Evolutionary conservation across 2,113 vertebrate genomes (phyloP).

Genomic region (Catharus bicknelli): DNA sequence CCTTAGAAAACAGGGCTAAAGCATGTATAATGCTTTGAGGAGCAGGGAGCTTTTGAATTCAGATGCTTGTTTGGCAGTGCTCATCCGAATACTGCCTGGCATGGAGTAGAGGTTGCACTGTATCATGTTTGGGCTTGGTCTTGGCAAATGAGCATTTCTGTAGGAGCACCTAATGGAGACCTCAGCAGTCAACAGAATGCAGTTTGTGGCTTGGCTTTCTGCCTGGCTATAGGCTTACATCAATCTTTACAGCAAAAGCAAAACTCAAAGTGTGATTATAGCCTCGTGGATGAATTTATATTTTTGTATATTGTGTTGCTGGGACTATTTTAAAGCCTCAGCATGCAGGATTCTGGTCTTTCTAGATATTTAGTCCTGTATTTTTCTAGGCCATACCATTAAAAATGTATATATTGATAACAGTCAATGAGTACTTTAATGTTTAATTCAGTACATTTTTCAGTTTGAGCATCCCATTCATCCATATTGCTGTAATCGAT

Average conservation of each 20-base stretch:
- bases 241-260: neutral
- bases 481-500: neutral
- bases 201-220: neutral
- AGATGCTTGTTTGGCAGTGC: neutral
- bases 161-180: neutral
- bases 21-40: neutral
- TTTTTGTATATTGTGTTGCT: neutral
- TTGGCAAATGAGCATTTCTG: neutral
- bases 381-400: neutral
- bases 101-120: neutral
- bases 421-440: neutral
- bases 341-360: neutral
- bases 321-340: neutral
- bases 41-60: neutral
- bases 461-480: constrained; percentile 18
- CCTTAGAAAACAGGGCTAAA: neutral
- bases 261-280: neutral
- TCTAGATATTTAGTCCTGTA: neutral
- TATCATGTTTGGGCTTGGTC: neutral
- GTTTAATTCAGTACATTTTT: constrained; percentile 1
- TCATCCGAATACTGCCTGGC: neutral
- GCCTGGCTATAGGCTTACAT: neutral
- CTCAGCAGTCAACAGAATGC: neutral
- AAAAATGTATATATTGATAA: neutral
- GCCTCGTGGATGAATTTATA: neutral